These are phyloP conservation scores for Nasonovia ribisnigri DNA, from an alignment of 2,888 invertebrate genomes.

Conservation along the genomic window DNA sequence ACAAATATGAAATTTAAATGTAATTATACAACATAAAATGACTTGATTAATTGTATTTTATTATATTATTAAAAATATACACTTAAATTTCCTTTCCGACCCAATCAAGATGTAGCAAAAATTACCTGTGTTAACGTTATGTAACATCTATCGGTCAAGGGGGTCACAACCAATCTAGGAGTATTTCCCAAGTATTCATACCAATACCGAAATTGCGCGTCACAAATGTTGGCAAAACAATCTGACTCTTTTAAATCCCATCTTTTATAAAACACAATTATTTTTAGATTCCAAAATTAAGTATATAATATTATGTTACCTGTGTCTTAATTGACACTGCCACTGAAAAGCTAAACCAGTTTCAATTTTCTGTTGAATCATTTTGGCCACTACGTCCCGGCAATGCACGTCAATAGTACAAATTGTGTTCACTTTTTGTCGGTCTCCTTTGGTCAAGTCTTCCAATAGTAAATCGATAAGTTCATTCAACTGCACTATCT, in stretches of 20 bases:
- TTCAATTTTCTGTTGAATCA: conserved; percentile 86
- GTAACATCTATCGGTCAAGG: conserved; percentile 94
- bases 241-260: conserved; percentile 87
- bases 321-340: conserved; percentile 89
- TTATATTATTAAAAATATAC: neutral
- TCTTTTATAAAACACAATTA: conserved; percentile 70
- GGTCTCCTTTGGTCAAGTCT: conserved; percentile 83
- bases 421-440: conserved; percentile 97
- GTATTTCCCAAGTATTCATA: conserved; percentile 96
- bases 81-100: neutral
- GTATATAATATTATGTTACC: conserved; percentile 69
- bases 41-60: neutral
- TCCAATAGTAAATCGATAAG: conserved; percentile 87
- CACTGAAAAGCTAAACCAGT: conserved; percentile 85
- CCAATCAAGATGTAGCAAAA: neutral
- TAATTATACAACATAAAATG: neutral
- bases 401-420: conserved; percentile 97
- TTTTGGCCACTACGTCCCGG: conserved; percentile 90
- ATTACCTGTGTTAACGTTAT: conserved; percentile 89
- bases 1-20: neutral
- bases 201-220: conserved; percentile 90
- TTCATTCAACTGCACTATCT: conserved; percentile 83
- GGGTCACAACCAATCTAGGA: conserved; percentile 93
- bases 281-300: neutral
- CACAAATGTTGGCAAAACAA: conserved; percentile 94